phyloP scores from a whole-genome alignment of 2,888 invertebrate genomes.

The Leptothorax acervorum region DNA sequence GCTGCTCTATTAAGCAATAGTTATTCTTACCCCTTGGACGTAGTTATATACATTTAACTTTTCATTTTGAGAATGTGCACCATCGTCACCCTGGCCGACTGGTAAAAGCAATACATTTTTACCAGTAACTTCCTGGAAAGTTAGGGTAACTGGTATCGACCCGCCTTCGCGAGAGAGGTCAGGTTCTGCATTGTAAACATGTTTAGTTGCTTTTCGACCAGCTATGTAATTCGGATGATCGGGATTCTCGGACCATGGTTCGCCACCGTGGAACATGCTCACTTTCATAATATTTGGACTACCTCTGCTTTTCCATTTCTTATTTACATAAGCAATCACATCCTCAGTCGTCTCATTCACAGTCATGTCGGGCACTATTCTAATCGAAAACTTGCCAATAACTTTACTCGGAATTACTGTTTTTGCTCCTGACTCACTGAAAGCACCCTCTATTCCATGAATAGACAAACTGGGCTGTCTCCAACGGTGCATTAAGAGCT shows the following conservation, averaged over 20 bases:
- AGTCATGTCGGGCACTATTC: constrained; percentile 97
- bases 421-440: constrained; percentile 96
- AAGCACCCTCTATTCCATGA: constrained; percentile 98
- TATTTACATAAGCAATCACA: constrained; percentile 92
- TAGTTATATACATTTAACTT: constrained; percentile 97
- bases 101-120: constrained; percentile 98
- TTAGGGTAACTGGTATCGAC: constrained; percentile 98
- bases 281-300: constrained; percentile 95
- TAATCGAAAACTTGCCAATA: constrained; percentile 98
- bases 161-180: constrained; percentile 99
- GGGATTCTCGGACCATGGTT: constrained; percentile 97
- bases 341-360: constrained; percentile 93
- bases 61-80: constrained; percentile 99
- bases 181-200: constrained; percentile 96
- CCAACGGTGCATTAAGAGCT: constrained; percentile 98
- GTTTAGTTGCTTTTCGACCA: constrained; percentile 92
- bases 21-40: constrained; percentile 93
- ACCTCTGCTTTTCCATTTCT: constrained; percentile 91
- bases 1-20: neutral
- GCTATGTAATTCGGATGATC: constrained; percentile 97
- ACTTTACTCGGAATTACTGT: constrained; percentile 98
- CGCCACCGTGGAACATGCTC: constrained; percentile 90
- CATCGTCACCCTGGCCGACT: constrained; percentile 98
- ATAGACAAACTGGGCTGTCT: constrained; percentile 96
- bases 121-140: constrained; percentile 96